These are phyloP conservation scores for Tricholauxania praeusta DNA, from an alignment of 2,888 invertebrate genomes.

Conservation along the genomic window DNA sequence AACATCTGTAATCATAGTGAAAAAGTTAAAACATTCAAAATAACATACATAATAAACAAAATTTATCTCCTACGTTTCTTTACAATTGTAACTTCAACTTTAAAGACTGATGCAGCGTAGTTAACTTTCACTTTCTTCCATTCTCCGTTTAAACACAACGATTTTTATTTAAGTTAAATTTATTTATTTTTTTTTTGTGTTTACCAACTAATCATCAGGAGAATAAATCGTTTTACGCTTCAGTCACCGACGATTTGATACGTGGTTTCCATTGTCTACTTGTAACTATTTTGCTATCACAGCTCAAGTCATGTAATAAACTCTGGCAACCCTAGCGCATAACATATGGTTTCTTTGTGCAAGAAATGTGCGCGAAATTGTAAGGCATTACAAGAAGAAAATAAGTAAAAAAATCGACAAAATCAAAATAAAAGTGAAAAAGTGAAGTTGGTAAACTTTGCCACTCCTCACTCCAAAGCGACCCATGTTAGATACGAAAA, in stretches of 20 bases:
- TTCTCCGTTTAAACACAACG: slow-evolving; percentile 7
- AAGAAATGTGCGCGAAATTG: slow-evolving; percentile 4
- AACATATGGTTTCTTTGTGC: neutral
- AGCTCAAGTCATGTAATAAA: slow-evolving; percentile 1
- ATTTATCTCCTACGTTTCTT: too few relatives aligned
- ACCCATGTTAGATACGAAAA: neutral
- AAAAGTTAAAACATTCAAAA: too few relatives aligned
- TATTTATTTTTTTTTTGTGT: too few relatives aligned
- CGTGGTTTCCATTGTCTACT: neutral
- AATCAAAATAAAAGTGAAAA: too few relatives aligned
- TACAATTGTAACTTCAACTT: neutral
- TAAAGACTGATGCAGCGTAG: neutral
- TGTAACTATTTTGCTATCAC: neutral
- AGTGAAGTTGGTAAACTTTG: too few relatives aligned
- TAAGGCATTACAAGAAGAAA: neutral
- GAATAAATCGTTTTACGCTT: slow-evolving; percentile 17
- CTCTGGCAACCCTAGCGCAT: slow-evolving; percentile 1
- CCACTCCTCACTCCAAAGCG: too few relatives aligned
- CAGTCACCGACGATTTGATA: neutral
- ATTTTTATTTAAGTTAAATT: neutral
- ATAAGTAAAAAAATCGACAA: neutral
- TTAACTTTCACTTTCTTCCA: slow-evolving; percentile 23
- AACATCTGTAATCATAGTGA: too few relatives aligned
- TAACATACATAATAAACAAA: too few relatives aligned
- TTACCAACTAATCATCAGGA: neutral